Percentiles rank a stretch among this genome's conserved stretches.
Conservation (phyloP, 2,797 vertebrate genomes). For the Chelmon rostratus region DNA sequence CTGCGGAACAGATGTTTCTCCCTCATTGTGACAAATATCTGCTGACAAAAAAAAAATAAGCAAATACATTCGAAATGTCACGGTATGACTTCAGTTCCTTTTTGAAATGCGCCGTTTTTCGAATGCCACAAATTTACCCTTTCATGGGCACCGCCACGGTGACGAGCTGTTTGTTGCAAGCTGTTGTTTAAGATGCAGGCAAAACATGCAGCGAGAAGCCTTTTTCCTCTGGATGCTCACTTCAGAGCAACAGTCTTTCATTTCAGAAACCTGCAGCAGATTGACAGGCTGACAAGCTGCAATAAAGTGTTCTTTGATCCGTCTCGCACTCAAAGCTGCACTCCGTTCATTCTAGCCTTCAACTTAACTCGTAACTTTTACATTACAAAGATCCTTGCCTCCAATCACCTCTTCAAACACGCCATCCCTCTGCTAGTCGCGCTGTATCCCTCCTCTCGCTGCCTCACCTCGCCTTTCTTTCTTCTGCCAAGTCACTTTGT, state of each 20-base stretch:
- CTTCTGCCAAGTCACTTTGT: constrained; percentile 63
- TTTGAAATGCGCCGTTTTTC: constrained; percentile 54
- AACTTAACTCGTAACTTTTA: constrained; percentile 75
- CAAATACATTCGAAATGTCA: constrained; percentile 66
- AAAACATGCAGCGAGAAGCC: constrained; percentile 52
- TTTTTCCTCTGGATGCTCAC: constrained; percentile 62
- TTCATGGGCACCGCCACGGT: constrained; percentile 41
- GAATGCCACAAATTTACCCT: constrained; percentile 56
- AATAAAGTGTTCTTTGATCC: constrained; percentile 77
- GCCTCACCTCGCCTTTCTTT: constrained; percentile 51
- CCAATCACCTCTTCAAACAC: constrained; percentile 73
- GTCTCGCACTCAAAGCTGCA: constrained; percentile 48
- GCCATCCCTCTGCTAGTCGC: constrained; percentile 49
- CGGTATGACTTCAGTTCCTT: constrained; percentile 51
- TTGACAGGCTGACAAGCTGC: constrained; percentile 75
- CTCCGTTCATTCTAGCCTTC: constrained; percentile 63
- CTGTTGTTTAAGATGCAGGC: constrained; percentile 64
- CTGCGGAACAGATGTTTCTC: constrained; percentile 14
- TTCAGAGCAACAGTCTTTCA: constrained; percentile 59
- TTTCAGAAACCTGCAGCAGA: constrained; percentile 68
- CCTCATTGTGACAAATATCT: constrained; percentile 54
- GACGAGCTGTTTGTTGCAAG: constrained; percentile 62
- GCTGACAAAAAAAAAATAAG: constrained; percentile 43
- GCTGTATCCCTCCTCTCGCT: constrained; percentile 45
- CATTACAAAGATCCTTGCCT: constrained; percentile 75